Conservation (phyloP, 2,797 vertebrate species). For the Menidia menidia region DNA sequence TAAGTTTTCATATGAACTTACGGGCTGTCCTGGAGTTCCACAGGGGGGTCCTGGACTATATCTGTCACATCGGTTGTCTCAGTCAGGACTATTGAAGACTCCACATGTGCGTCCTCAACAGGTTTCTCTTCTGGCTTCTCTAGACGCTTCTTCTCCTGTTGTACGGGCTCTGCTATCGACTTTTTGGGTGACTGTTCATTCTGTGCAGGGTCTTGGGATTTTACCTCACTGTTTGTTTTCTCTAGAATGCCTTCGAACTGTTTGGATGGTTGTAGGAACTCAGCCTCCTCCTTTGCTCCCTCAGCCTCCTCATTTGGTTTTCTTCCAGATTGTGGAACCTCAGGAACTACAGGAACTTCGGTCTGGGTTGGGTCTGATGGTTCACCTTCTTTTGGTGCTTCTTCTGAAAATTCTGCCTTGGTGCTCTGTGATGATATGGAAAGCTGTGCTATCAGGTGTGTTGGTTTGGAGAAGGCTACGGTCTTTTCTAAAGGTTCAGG, state of each 20-base stretch:
- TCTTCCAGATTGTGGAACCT: constrained; percentile 2
- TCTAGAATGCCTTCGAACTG: constrained; percentile 29
- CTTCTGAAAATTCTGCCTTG: constrained; percentile 23
- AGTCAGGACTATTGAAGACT: constrained; percentile 21
- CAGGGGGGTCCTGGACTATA: constrained; percentile 37
- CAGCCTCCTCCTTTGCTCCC: neutral
- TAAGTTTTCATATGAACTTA: constrained; percentile 55
- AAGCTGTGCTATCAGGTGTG: constrained; percentile 13
- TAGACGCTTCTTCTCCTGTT: constrained; percentile 33
- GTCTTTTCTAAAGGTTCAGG: constrained; percentile 42
- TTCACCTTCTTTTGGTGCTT: constrained; percentile 2
- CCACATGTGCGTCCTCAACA: constrained; percentile 33
- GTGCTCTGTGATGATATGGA: constrained; percentile 20
- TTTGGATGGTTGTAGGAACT: constrained; percentile 16
- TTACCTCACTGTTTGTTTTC: constrained; percentile 3
- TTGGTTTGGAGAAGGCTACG: constrained; percentile 31
- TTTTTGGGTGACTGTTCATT: constrained; percentile 39
- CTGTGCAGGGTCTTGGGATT: constrained; percentile 17
- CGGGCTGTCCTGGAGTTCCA: constrained; percentile 63
- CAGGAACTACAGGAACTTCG: constrained; percentile 9
- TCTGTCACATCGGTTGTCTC: constrained; percentile 36
- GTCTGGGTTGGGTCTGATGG: constrained; percentile 24
- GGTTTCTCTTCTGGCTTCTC: constrained; percentile 42
- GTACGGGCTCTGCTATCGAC: constrained; percentile 18
- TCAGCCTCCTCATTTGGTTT: constrained; percentile 1